Evolutionary conservation across 30 jellyfish, hydroid and myxozoan species (phyloP).

Genomic region (Nemopilema nomurai): DNA sequence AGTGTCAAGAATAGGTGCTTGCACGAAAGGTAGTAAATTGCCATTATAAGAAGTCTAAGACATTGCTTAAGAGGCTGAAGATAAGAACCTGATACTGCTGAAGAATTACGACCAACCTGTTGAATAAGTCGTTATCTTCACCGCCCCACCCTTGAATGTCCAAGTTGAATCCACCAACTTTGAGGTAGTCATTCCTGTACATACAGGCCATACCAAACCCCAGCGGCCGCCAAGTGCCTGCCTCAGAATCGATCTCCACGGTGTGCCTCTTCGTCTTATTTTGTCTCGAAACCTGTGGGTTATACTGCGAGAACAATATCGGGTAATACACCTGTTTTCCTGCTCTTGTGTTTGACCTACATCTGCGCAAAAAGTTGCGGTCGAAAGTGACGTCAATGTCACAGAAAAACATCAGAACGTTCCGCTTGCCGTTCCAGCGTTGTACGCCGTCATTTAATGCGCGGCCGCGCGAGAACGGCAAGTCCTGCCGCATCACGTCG

Average conservation of each 20-base stretch:
- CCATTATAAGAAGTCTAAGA: too few species aligned
- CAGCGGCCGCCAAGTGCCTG: slow-evolving; percentile 94
- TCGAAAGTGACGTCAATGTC: slow-evolving; percentile 89
- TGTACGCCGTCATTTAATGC: slow-evolving; percentile 95
- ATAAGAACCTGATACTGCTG: too few species aligned
- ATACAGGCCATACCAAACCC: slow-evolving; percentile 94
- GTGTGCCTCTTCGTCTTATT: slow-evolving; percentile 20
- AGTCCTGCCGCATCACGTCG: slow-evolving; percentile 65
- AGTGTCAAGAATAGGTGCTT: too few species aligned
- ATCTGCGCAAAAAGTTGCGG: slow-evolving; percentile 69
- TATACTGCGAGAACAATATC: slow-evolving; percentile 75
- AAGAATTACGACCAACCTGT: slow-evolving; percentile 55
- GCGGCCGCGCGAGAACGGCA: slow-evolving; percentile 88
- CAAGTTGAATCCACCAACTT: slow-evolving; percentile 89
- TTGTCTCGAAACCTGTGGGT: slow-evolving; percentile 63
- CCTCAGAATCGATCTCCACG: slow-evolving; percentile 52
- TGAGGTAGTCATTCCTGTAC: slow-evolving; percentile 68
- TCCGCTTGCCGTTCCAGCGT: slow-evolving; percentile 91
- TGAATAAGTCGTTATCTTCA: slow-evolving; percentile 79
- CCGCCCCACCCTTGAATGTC: slow-evolving; percentile 96
- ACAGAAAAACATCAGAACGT: slow-evolving; percentile 84
- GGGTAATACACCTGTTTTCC: slow-evolving; percentile 78
- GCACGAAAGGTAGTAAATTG: too few species aligned
- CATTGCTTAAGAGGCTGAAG: too few species aligned
- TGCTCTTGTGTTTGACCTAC: slow-evolving; percentile 68